Conservation (phyloP, 2,888 invertebrate genomes). For the Megaustenia siamemsis region DNA sequence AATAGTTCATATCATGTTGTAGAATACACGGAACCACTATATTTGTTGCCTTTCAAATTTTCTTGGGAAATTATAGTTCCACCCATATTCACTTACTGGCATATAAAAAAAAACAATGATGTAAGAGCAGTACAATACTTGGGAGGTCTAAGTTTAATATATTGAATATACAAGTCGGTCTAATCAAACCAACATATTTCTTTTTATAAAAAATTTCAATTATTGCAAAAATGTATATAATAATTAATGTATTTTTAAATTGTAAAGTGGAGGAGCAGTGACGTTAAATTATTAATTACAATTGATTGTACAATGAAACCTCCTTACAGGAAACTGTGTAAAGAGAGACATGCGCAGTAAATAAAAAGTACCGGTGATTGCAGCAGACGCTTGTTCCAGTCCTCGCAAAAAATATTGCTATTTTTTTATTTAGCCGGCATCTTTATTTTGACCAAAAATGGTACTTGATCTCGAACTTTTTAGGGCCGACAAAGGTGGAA, state of each 20-base stretch:
- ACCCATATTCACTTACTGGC: neutral
- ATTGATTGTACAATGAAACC: slow-evolving; percentile 22
- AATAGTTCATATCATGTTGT: too few species aligned
- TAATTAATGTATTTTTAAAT: neutral
- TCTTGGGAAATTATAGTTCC: too few species aligned
- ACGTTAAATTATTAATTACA: neutral
- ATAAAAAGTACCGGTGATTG: slow-evolving; percentile 24
- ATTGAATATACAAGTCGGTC: neutral
- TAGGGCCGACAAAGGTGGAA: slow-evolving; percentile 95
- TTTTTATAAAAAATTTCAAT: neutral
- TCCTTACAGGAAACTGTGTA: slow-evolving; percentile 12
- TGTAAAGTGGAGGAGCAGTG: neutral
- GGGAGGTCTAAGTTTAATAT: neutral
- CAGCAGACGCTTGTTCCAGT: slow-evolving; percentile 31
- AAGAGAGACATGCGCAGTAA: neutral
- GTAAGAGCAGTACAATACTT: neutral
- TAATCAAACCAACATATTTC: neutral
- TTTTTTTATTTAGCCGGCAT: neutral
- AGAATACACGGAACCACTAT: too few species aligned
- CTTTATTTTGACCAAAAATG: slow-evolving; percentile 83
- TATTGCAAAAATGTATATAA: neutral
- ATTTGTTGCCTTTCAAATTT: too few species aligned
- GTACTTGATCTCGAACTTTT: slow-evolving; percentile 98
- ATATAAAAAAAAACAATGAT: neutral
- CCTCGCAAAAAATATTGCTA: neutral